Conservation (phyloP, 2,113 vertebrate species). For the Enhydra lutris region DNA sequence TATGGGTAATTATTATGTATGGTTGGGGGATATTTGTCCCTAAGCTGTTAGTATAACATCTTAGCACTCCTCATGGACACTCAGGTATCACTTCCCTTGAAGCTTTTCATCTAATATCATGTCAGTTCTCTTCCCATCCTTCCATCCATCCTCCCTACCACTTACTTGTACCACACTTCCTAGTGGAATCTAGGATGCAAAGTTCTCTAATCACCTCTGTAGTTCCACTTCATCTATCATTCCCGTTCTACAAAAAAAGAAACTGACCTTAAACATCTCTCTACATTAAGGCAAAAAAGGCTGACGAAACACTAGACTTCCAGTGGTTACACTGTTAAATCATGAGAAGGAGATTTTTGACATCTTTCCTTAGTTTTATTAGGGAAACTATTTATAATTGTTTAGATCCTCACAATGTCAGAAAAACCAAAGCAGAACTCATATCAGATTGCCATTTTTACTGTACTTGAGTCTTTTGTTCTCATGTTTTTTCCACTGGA, state of each 20-base stretch:
- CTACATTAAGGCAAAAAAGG: not conserved
- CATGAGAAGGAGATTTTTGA: not conserved
- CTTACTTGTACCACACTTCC: not conserved
- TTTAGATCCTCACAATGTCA: not conserved
- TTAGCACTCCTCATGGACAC: not conserved
- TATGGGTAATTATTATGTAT: not conserved
- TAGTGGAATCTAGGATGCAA: not conserved
- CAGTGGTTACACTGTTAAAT: not conserved
- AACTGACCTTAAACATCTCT: not conserved
- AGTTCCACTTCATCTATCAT: not conserved
- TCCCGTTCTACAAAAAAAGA: not conserved
- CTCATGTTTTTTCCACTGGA: not conserved
- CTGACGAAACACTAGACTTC: not conserved
- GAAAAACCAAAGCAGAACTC: conserved; percentile 16
- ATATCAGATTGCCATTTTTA: not conserved
- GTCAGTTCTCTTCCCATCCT: not conserved
- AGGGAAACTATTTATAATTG: not conserved
- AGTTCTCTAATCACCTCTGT: not conserved
- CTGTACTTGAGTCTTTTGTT: not conserved
- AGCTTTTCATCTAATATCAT: not conserved
- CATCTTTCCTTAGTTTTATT: not conserved
- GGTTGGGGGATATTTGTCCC: not conserved
- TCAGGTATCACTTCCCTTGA: not conserved
- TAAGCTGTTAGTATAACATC: not conserved
- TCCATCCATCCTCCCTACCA: not conserved